Conservation (phyloP, 1,140 invertebrate species). For the Drosophila mojavensis region DNA sequence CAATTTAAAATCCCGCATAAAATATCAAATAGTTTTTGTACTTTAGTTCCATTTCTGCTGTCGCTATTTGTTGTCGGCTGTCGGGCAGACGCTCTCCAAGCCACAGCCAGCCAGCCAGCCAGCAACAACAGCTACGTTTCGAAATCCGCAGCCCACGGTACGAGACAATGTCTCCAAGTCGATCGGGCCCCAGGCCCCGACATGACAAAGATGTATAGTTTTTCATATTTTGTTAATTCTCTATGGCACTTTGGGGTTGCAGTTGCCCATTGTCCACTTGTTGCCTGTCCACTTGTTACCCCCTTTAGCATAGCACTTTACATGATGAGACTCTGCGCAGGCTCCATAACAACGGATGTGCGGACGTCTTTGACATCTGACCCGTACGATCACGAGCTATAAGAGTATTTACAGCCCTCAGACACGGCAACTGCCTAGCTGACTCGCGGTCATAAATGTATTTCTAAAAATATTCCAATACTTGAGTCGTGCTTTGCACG, state of each 20-base stretch:
- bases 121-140: constrained; percentile 45
- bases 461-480: too few species aligned
- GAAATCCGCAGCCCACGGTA: constrained; percentile 60
- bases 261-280: constrained; percentile 42
- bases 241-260: constrained; percentile 66
- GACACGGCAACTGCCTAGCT: constrained; percentile 38
- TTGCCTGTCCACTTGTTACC: constrained; percentile 37
- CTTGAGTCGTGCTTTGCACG: too few species aligned
- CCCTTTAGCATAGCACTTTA: constrained; percentile 40
- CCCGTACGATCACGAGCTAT: constrained; percentile 49
- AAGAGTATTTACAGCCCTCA: constrained; percentile 5
- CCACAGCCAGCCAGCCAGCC: constrained; percentile 5
- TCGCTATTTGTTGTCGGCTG: constrained; percentile 54
- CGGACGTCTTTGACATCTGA: constrained; percentile 68
- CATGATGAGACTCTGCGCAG: constrained; percentile 35
- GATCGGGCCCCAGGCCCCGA: constrained; percentile 19
- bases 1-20: constrained; percentile 84
- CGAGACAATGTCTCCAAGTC: constrained; percentile 65
- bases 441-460: constrained; percentile 3
- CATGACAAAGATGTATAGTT: constrained; percentile 74
- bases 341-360: constrained; percentile 50
- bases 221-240: constrained; percentile 70
- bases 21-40: constrained; percentile 82
- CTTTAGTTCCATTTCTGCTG: constrained; percentile 70
- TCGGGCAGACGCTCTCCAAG: constrained; percentile 17